Conservation (phyloP, 2,797 vertebrate genomes). For the Acrossocheilus fasciatus region DNA sequence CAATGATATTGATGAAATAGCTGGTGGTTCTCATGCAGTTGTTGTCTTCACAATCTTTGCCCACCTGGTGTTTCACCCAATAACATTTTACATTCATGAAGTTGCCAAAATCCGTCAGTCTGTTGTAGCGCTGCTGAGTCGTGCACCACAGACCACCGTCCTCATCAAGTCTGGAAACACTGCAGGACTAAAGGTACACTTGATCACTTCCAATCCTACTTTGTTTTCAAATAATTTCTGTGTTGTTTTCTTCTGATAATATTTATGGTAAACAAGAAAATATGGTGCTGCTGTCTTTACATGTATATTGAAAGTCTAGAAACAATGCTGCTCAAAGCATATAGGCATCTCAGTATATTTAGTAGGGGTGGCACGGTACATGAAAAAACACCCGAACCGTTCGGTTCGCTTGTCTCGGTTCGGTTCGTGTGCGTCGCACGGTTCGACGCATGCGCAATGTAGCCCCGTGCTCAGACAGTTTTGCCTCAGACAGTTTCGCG, state of each 20-base stretch:
- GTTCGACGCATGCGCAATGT: no score
- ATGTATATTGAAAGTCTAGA: not conserved
- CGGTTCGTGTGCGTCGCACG: no score
- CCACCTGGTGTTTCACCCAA: not conserved
- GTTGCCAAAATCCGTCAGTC: not conserved
- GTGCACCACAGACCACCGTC: not conserved
- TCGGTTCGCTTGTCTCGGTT: no score
- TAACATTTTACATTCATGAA: not conserved
- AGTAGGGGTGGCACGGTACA: no score
- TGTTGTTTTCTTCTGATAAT: no score
- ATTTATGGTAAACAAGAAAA: no score
- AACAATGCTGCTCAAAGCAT: not conserved
- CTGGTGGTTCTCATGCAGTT: not conserved
- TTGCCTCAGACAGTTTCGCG: no score
- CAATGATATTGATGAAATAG: not conserved
- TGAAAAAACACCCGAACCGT: no score
- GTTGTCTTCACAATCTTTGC: not conserved
- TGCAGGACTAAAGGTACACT: not conserved
- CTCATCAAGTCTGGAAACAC: not conserved
- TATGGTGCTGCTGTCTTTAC: not conserved
- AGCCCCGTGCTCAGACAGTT: no score
- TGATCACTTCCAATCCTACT: not conserved
- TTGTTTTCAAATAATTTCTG: no score
- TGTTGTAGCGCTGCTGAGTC: not conserved
- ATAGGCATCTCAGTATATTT: no score